These are phyloP conservation scores for Anagrus nilaparvatae DNA, from an alignment of 1,140 invertebrate genomes.

Conservation along the genomic window DNA sequence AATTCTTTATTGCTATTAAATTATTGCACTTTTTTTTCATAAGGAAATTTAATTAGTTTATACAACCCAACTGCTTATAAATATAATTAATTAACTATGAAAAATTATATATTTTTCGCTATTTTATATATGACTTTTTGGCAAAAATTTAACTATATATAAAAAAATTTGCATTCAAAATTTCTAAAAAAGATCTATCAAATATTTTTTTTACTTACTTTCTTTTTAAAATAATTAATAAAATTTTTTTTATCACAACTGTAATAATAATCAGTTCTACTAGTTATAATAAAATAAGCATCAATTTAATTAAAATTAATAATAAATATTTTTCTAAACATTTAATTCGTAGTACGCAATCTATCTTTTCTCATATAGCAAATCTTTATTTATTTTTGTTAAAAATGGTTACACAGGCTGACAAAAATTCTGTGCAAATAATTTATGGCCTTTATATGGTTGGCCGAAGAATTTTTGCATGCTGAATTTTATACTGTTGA, in stretches of 20 bases:
- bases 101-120: conserved; percentile 1
- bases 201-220: neutral
- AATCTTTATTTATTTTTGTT: too few relatives aligned
- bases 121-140: conserved; percentile 1
- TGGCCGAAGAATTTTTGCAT: too few relatives aligned
- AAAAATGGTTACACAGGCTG: too few relatives aligned
- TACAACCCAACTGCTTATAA: conserved; percentile 6
- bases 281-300: neutral
- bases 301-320: neutral
- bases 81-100: conserved; percentile 2
- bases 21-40: conserved; percentile 20
- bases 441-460: too few relatives aligned
- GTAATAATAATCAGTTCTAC: conserved; percentile 1
- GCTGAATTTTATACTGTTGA: too few relatives aligned
- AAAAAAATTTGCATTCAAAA: neutral
- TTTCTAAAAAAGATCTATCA: neutral
- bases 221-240: neutral
- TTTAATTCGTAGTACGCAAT: too few relatives aligned
- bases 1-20: conserved; percentile 1
- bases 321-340: too few relatives aligned
- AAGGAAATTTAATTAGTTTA: conserved; percentile 12
- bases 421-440: too few relatives aligned
- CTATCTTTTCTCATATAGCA: too few relatives aligned
- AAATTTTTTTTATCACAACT: conserved; percentile 4
- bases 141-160: conserved; percentile 4